Evolutionary conservation across 2,797 vertebrate species (phyloP).

Genomic region (Hydrocynus forskahlii): DNA sequence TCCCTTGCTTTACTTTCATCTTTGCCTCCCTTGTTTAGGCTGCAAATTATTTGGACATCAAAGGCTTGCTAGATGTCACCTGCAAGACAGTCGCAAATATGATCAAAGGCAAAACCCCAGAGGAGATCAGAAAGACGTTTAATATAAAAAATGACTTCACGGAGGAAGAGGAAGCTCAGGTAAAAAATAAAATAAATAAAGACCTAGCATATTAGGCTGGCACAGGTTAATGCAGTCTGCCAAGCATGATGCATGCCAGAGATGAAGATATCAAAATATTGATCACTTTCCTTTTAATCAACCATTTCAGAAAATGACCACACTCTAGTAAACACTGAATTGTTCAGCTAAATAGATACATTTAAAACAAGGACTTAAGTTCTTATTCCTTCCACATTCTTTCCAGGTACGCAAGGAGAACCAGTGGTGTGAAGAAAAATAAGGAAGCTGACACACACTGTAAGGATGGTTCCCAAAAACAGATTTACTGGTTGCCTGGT

Average conservation of each 20-base stretch:
- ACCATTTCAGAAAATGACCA: too few species aligned
- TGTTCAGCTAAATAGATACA: neutral
- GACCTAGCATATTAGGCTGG: neutral
- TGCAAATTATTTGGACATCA: constrained; percentile 99
- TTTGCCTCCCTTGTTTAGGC: constrained; percentile 79
- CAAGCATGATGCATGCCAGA: neutral
- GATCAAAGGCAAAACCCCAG: constrained; percentile 98
- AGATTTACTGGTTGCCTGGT: constrained; percentile 90
- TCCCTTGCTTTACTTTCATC: constrained; percentile 21
- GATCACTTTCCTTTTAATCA: too few species aligned
- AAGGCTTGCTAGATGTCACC: constrained; percentile 93
- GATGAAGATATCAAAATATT: too few species aligned
- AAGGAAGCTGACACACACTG: constrained; percentile 81
- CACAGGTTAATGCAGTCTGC: neutral
- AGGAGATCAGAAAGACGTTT: constrained; percentile 99
- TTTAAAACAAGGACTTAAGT: too few species aligned
- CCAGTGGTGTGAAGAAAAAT: constrained; percentile 99
- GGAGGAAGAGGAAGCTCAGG: constrained; percentile 99
- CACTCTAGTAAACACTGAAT: too few species aligned
- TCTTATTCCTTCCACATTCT: neutral
- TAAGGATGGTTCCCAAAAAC: constrained; percentile 83
- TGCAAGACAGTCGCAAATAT: constrained; percentile 97
- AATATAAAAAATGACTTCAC: constrained; percentile 99
- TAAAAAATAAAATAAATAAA: constrained; percentile 63
- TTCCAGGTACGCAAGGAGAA: constrained; percentile 97